Conservation (phyloP, 2,113 vertebrate genomes). For the Caloenas nicobarica region DNA sequence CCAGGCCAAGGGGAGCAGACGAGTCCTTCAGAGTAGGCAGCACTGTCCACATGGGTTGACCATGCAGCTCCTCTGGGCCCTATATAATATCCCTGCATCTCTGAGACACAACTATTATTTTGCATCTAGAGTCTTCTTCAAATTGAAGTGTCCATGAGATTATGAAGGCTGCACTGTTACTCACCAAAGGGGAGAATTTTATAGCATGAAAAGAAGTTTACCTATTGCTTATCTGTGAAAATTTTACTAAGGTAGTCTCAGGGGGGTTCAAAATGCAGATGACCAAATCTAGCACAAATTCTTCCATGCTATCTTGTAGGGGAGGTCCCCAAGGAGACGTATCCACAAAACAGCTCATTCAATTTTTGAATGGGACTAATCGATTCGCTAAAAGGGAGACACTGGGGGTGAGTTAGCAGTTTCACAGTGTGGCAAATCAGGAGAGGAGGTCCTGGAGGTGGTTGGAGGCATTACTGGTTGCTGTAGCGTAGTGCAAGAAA, state of each 20-base stretch:
- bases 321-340: too few species aligned
- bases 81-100: not conserved
- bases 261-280: not conserved
- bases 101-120: not conserved
- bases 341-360: too few species aligned
- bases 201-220: not conserved
- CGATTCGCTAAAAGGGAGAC: too few species aligned
- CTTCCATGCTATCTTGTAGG: too few species aligned
- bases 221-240: not conserved
- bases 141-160: not conserved
- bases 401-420: too few species aligned
- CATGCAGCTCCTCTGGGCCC: not conserved
- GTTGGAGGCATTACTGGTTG: too few species aligned
- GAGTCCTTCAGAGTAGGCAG: not conserved
- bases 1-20: not conserved
- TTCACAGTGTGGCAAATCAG: too few species aligned
- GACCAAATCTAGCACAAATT: too few species aligned
- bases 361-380: too few species aligned
- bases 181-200: not conserved
- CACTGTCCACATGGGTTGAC: not conserved
- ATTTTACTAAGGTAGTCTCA: not conserved
- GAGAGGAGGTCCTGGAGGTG: too few species aligned
- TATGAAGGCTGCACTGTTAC: not conserved
- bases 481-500: too few species aligned
- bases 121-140: not conserved